These are phyloP conservation scores for Palloptera scutellata DNA, from an alignment of 2,888 invertebrate genomes.

Conservation along the genomic window DNA sequence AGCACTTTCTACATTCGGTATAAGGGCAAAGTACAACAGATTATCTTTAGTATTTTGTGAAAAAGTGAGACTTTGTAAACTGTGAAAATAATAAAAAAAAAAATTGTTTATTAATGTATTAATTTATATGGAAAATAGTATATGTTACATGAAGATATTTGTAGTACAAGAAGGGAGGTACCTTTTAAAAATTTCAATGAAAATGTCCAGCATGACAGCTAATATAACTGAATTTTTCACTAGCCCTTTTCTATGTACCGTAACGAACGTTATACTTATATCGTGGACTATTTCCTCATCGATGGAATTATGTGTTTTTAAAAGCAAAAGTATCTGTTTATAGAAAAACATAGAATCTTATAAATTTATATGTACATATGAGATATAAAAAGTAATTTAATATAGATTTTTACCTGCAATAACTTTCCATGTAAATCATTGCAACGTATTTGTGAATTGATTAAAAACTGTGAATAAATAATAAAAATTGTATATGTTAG, in stretches of 20 bases:
- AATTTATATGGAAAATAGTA: too few species aligned
- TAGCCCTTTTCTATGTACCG: constrained; percentile 43
- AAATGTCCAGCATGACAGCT: constrained; percentile 50
- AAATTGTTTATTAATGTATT: background rate
- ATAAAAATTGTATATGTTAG: too few species aligned
- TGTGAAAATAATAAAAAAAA: constrained; percentile 26
- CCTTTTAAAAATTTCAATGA: constrained; percentile 47
- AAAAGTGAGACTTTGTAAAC: constrained; percentile 40
- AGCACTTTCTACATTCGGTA: constrained; percentile 37
- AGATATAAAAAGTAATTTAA: background rate
- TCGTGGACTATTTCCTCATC: constrained; percentile 45
- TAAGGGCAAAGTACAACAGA: constrained; percentile 45
- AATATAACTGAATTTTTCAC: constrained; percentile 48
- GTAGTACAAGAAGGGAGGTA: constrained; percentile 16
- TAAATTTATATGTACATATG: background rate
- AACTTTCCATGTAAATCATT: constrained; percentile 52
- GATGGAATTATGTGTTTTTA: constrained; percentile 40
- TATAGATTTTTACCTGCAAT: constrained; percentile 46
- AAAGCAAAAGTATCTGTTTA: constrained; percentile 42
- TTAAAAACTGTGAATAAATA: constrained; percentile 31
- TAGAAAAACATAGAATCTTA: background rate
- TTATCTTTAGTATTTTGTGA: constrained; percentile 43
- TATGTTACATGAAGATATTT: too few species aligned
- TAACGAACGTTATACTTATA: constrained; percentile 43
- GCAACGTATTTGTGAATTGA: constrained; percentile 28